These are phyloP conservation scores for Ophion ellenae DNA, from an alignment of 2,888 invertebrate species.

Conservation along the genomic window DNA sequence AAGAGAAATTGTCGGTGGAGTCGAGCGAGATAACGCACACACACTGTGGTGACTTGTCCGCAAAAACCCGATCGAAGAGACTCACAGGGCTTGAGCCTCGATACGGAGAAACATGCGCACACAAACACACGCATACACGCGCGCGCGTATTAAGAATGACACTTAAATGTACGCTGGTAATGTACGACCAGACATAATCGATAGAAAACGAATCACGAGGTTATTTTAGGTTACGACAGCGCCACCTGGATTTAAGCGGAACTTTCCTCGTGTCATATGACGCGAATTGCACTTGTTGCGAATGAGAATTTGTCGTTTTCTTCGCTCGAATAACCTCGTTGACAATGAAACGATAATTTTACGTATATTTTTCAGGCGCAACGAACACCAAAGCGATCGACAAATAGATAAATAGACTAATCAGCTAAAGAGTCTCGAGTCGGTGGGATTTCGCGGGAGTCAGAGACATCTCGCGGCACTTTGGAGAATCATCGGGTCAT, in stretches of 20 bases:
- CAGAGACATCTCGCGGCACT: constrained; percentile 32
- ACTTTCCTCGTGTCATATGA: constrained; percentile 39
- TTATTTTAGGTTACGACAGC: constrained; percentile 46
- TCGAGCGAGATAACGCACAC: constrained; percentile 25
- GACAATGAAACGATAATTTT: constrained; percentile 7
- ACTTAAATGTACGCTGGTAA: constrained; percentile 21
- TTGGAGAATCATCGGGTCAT: constrained; percentile 62
- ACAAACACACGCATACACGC: constrained; percentile 4
- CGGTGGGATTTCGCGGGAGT: neutral
- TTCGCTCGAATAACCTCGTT: neutral
- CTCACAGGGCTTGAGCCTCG: constrained; percentile 16
- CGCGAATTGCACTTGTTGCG: constrained; percentile 22
- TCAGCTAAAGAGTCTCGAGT: neutral
- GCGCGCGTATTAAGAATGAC: neutral
- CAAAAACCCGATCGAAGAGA: constrained; percentile 61
- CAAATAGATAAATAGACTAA: constrained; percentile 6
- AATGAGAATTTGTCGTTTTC: neutral
- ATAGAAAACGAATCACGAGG: constrained; percentile 51
- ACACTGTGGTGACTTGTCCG: constrained; percentile 54
- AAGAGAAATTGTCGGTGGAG: constrained; percentile 4
- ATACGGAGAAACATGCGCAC: constrained; percentile 5
- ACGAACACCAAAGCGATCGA: neutral
- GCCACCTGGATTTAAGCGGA: constrained; percentile 53
- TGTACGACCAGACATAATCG: constrained; percentile 44
- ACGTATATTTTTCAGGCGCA: neutral